Conservation (phyloP, 1,140 invertebrate genomes). For the Chymomyza costata region DNA sequence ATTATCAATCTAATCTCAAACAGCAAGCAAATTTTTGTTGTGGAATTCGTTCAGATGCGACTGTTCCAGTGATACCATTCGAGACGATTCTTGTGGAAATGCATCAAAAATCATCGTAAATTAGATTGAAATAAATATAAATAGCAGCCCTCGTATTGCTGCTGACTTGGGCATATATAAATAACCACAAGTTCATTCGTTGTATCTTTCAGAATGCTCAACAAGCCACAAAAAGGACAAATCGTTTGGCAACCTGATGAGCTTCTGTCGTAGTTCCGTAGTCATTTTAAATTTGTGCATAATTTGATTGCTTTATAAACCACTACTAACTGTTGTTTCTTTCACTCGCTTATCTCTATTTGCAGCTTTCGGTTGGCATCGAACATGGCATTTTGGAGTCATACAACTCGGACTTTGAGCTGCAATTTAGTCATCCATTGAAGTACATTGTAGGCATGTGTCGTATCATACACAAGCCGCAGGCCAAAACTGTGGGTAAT, state of each 20-base stretch:
- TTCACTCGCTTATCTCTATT: slow-evolving; percentile 38
- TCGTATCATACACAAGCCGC: slow-evolving; percentile 67
- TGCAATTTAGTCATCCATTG: slow-evolving; percentile 80
- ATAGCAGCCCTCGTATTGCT: background rate
- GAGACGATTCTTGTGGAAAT: no score
- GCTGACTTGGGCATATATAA: background rate
- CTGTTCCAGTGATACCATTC: no score
- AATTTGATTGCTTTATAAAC: background rate
- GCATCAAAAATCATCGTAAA: background rate
- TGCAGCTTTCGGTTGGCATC: slow-evolving; percentile 80
- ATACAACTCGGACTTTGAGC: slow-evolving; percentile 80
- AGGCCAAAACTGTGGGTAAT: slow-evolving; percentile 60
- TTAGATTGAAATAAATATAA: background rate
- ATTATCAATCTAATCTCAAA: no score
- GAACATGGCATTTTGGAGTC: slow-evolving; percentile 80
- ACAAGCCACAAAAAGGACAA: background rate
- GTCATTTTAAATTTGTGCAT: slow-evolving; percentile 1
- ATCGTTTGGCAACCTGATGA: background rate
- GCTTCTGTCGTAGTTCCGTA: background rate
- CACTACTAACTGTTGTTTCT: slow-evolving; percentile 6
- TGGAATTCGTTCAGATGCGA: no score
- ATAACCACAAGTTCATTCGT: background rate
- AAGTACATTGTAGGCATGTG: slow-evolving; percentile 78
- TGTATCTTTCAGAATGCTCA: background rate
- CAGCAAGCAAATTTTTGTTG: no score